Conservation (phyloP, 2,113 vertebrate genomes). For the Macheiramphus alcinus region DNA sequence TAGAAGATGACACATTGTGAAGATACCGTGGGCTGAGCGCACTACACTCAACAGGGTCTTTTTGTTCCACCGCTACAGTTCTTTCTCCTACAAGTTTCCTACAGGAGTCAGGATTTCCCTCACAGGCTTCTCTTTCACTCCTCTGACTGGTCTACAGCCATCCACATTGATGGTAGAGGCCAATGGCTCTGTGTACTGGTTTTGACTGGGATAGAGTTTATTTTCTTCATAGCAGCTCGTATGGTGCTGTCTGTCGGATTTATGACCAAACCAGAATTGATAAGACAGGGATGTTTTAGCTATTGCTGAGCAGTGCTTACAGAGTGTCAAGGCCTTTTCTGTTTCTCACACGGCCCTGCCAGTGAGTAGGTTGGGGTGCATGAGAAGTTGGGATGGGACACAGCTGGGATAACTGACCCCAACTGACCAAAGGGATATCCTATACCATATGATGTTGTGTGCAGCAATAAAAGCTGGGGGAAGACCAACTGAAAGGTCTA, state of each 20-base stretch:
- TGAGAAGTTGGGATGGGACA: not conserved
- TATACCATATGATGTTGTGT: accelerated
- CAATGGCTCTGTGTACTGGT: not conserved
- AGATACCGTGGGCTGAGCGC: not conserved
- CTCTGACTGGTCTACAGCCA: not conserved
- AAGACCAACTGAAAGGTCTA: not conserved
- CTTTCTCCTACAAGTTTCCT: not conserved
- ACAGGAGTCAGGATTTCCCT: not conserved
- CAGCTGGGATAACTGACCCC: not conserved
- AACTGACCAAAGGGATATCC: not conserved
- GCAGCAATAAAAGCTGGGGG: not conserved
- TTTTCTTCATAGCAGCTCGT: not conserved
- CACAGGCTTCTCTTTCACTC: not conserved
- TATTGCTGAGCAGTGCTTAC: not conserved
- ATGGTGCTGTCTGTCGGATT: not conserved
- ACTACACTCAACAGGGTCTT: not conserved
- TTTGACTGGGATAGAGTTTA: not conserved
- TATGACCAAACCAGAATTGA: not conserved
- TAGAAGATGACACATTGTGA: not conserved
- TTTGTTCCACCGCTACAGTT: not conserved
- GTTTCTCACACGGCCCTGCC: accelerated
- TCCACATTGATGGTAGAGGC: not conserved
- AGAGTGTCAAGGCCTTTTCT: not conserved
- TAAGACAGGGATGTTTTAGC: not conserved
- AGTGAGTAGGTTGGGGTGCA: not conserved